These are phyloP conservation scores for Blastobasis adustella DNA, from an alignment of 2,888 invertebrate species.

Conservation along the genomic window DNA sequence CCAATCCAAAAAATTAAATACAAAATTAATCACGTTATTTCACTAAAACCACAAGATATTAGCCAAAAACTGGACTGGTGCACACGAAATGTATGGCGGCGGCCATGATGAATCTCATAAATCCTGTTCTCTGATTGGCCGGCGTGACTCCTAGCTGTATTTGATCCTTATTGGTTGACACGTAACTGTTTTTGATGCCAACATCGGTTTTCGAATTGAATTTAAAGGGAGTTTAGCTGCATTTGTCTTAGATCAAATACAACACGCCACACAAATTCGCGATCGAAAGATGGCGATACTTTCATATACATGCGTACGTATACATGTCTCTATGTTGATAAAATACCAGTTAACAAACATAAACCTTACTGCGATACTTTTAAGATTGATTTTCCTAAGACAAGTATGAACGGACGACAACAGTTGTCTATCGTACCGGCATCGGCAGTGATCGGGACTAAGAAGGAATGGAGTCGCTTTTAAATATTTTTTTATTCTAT, in stretches of 20 bases:
- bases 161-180: constrained; percentile 8
- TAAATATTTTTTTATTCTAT: constrained; percentile 3
- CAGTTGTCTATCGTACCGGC: neutral
- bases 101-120: constrained; percentile 6
- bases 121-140: constrained; percentile 8
- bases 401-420: neutral
- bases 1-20: too few species aligned
- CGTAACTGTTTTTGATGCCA: constrained; percentile 5
- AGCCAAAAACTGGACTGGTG: constrained; percentile 7
- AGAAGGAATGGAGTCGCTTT: neutral
- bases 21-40: constrained; percentile 6
- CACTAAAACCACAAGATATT: constrained; percentile 4
- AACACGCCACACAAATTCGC: too few species aligned
- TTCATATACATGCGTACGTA: too few species aligned
- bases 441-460: neutral
- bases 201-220: constrained; percentile 5
- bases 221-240: constrained; percentile 2
- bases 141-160: constrained; percentile 11
- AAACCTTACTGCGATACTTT: neutral
- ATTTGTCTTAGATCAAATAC: neutral
- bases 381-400: constrained; percentile 2
- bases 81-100: constrained; percentile 7
- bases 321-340: too few species aligned
- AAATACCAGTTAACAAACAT: too few species aligned
- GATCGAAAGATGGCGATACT: too few species aligned